Conservation (phyloP, 2,888 invertebrate genomes). For the Periphyllus acericola region DNA sequence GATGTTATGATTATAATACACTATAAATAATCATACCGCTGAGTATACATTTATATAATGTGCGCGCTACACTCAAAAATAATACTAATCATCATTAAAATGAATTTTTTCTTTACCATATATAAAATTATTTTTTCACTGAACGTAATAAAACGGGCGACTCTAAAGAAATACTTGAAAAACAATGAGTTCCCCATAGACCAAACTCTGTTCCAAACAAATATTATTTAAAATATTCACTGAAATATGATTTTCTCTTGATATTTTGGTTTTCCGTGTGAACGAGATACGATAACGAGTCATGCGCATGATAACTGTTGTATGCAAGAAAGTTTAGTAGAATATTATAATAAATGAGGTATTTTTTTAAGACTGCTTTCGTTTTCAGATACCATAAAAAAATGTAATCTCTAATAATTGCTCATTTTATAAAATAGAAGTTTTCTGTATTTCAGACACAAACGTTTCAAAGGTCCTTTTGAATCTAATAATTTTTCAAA, state of each 20-base stretch:
- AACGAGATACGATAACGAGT: not conserved
- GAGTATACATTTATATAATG: not conserved
- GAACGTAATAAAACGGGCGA: not conserved
- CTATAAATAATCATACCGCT: not conserved
- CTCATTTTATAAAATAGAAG: not conserved
- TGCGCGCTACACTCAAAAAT: not conserved
- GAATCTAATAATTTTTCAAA: too few species aligned
- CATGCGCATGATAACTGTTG: not conserved
- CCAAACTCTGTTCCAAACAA: conserved; percentile 10
- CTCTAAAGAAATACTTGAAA: not conserved
- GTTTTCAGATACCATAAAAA: not conserved
- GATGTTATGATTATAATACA: not conserved
- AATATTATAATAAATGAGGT: not conserved
- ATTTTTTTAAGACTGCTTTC: not conserved
- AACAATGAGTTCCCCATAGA: conserved; percentile 6
- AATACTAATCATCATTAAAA: not conserved
- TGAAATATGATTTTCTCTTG: conserved; percentile 1
- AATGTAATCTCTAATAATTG: not conserved
- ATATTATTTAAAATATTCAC: conserved; percentile 26
- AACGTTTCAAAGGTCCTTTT: too few species aligned
- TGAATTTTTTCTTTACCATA: not conserved
- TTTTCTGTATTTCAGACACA: too few species aligned
- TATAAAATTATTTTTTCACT: not conserved
- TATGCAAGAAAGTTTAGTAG: not conserved
- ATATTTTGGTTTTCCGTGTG: conserved; percentile 2